phyloP scores from a whole-genome alignment of 2,797 vertebrate genomes.

The Morus bassanus region DNA sequence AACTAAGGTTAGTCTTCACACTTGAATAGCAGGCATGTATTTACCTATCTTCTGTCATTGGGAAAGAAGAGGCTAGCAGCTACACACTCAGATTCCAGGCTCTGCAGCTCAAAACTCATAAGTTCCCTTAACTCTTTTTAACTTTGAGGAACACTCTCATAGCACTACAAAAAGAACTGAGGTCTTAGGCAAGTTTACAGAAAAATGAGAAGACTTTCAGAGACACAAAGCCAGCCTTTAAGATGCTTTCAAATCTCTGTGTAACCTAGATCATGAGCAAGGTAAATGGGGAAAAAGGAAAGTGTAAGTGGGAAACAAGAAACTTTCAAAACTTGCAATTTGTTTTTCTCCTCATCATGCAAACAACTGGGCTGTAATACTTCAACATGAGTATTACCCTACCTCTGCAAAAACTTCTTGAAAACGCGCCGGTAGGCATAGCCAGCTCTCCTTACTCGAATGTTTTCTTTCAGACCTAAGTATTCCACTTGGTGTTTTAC shows the following conservation, averaged over 20 bases:
- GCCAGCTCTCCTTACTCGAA: constrained; percentile 94
- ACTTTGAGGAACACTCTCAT: background rate
- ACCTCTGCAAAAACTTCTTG: constrained; percentile 97
- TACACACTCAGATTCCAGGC: background rate
- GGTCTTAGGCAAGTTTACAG: background rate
- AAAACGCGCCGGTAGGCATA: constrained; percentile 95
- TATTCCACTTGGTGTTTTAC: constrained; percentile 99
- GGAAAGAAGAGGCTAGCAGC: background rate
- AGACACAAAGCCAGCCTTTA: background rate
- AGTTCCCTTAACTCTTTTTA: background rate
- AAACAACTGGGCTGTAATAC: background rate
- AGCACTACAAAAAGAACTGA: background rate
- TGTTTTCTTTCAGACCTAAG: constrained; percentile 96
- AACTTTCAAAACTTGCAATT: background rate
- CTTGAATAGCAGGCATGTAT: background rate
- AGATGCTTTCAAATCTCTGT: background rate
- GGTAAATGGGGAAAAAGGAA: background rate
- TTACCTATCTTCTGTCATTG: background rate
- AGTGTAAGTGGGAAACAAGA: background rate
- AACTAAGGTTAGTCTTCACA: background rate
- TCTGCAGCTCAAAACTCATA: background rate
- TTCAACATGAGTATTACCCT: background rate
- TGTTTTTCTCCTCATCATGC: background rate
- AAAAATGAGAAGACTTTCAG: background rate
- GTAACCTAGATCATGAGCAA: background rate